Base-by-base conservation (phyloP, 1,140 invertebrate genomes). In the Vanessa atalanta region DNA sequence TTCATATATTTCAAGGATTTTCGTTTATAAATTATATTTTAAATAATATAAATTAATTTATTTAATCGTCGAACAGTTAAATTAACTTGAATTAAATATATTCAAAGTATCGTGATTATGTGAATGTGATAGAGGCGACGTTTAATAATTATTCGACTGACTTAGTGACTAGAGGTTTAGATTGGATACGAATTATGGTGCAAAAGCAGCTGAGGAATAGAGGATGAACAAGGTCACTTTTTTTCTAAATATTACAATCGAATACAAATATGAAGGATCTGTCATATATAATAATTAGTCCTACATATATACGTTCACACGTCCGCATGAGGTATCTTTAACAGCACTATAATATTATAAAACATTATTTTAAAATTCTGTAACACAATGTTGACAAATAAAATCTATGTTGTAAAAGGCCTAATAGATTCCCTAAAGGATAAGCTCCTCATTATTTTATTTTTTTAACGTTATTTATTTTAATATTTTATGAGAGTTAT, bases 161-260 rank as follows among this genome's bases (percentile, higher is more conserved):
- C 70, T 71, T 71, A 71, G 20, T 15, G 3, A 53, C 61, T 65
- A 71, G 51, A 50, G 63, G 50, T 61, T 47, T 20, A 65, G 31
- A 64, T 47, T n/a, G 60, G 11, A 50, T 47, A 53, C 63, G 47
- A 84, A 79, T 82, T 78, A 87, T 85, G 85, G 83, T 84, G 85
- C 89, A 84, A 83, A 91, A 91, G 89, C 89, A 80, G 86, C 83
- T 83, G 88, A 88, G 84, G 85, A 88, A 82, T 83, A 80, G 83
- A 83, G 82, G 57, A 90, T 90, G 87, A 87, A 85, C 87, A 92
- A 92, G 90, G 90, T 88, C 90, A 92, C 90, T 92, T 92, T 57
- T 55, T 85, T 87, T 87, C 90, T 91, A 91, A 86, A 87, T 68
- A 84, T 88, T 90, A 88, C 78, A 83, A 83, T 81, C 84, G 71